Conservation (phyloP, 2,113 vertebrate genomes). For the Hemibagrus wyckioides region DNA sequence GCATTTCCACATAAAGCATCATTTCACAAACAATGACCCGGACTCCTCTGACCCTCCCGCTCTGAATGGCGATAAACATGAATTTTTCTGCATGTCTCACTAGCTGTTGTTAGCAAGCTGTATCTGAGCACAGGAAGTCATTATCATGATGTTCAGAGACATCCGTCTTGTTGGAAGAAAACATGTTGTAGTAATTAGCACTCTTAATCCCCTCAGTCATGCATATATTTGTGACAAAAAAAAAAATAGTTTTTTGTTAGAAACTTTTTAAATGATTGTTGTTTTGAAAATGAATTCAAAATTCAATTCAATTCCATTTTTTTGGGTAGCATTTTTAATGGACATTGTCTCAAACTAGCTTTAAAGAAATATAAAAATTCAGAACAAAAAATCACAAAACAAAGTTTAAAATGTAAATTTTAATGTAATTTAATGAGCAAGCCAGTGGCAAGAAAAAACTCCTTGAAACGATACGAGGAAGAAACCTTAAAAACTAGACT, state of each 20-base stretch:
- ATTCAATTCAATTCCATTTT: neutral
- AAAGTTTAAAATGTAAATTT: no score
- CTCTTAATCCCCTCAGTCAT: neutral
- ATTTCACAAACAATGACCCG: constrained; percentile 22
- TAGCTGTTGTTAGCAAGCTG: neutral
- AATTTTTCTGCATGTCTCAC: neutral
- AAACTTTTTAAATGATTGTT: neutral
- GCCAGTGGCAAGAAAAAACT: no score
- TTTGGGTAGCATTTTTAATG: no score
- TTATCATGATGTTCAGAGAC: constrained; percentile 25
- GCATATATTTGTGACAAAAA: neutral
- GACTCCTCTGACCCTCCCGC: constrained; percentile 9
- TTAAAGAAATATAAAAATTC: no score
- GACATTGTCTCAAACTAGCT: no score
- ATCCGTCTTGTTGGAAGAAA: neutral
- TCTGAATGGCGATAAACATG: neutral
- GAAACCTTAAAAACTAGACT: no score
- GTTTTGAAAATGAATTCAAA: neutral
- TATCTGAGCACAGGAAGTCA: constrained; percentile 38
- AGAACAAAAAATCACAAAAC: no score
- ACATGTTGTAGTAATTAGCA: neutral
- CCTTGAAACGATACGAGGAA: no score
- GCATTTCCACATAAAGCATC: constrained; percentile 15
- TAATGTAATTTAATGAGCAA: no score
- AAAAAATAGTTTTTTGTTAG: no score